Base-by-base conservation (phyloP, 2,113 vertebrate species). In the Aramus guarauna region DNA sequence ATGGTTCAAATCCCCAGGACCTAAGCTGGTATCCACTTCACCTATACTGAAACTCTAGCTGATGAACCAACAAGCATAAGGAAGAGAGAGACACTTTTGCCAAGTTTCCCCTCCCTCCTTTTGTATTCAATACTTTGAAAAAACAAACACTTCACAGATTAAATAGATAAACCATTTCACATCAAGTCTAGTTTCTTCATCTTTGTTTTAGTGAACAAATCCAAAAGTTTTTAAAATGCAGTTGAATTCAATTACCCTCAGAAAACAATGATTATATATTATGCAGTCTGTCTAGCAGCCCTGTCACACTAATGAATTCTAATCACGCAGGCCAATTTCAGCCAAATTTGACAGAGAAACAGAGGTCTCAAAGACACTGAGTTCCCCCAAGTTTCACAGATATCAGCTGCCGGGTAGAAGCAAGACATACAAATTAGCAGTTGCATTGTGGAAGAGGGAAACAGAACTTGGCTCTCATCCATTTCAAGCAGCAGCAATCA, bases 341-440 rank as follows among this genome's bases (percentile, higher is more conserved):
- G 95, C 36, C 77, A 82, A 91, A 90, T 88, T 37, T 85, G 77
- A 91, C 76, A 91, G 64, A 91, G 81, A 93, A 91, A 89, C 76
- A 89, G 77, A 82, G 84, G 69, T 91, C 87, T 89, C 39, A 39
- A 88, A 95, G 81, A 89, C 3, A 3, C 21, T 3, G 37, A 87
- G 69, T 81, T 71, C 73, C 64, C 64, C 48, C 11, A 74, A 86
- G 86, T 85, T 92, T 75, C 81, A 69, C 84, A 85, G 69, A 71
- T 75, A 95, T 63, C 32, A 5, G 91, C 62, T 78, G 68, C 60
- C 0, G 36, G 30, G 58, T 85, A 94, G 84, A 66, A 87, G 93
- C 29, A 81, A 96, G 80, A 92, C 87, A 92, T 78, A 96, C 68
- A 96, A 91, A 96, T 94, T 87, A 91, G 84, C 83, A 80, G 72